Percentiles rank a stretch among this genome's conserved stretches.
Conservation (phyloP, 2,888 invertebrate species). For the Acleris sparsana region DNA sequence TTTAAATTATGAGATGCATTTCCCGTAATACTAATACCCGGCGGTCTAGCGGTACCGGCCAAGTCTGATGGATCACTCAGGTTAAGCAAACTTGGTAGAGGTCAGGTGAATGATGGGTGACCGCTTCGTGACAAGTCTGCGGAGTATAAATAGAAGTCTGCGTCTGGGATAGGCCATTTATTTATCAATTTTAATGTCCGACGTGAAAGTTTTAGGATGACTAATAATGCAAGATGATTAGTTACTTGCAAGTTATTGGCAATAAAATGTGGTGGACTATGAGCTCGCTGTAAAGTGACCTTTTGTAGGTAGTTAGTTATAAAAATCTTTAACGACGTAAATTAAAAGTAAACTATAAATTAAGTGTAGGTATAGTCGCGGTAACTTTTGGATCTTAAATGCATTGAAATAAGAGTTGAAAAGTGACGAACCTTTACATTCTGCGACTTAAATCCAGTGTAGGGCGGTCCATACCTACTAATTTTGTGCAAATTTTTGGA, state of each 20-base stretch:
- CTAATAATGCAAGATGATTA: not conserved
- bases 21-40: constrained; percentile 7
- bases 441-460: too few species aligned
- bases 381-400: too few species aligned
- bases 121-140: constrained; percentile 16
- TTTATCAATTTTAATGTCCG: constrained; percentile 16
- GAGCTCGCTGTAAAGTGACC: too few species aligned
- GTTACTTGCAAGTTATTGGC: not conserved
- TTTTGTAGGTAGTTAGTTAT: too few species aligned
- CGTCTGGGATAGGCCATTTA: constrained; percentile 11
- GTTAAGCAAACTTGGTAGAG: constrained; percentile 27
- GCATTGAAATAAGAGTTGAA: too few species aligned
- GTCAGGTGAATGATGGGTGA: constrained; percentile 31
- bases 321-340: too few species aligned
- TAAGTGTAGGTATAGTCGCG: too few species aligned
- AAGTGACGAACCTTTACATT: too few species aligned
- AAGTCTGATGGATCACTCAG: constrained; percentile 29
- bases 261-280: not conserved
- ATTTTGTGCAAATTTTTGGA: too few species aligned
- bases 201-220: constrained; percentile 10
- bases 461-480: too few species aligned
- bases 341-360: too few species aligned
- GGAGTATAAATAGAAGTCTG: too few species aligned
- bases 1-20: constrained; percentile 9
- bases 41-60: constrained; percentile 17